A percentile compares a stretch with the other conserved stretches of the same genome.
Conservation (phyloP, 2,888 invertebrate genomes). For the Pyrrhia umbra region DNA sequence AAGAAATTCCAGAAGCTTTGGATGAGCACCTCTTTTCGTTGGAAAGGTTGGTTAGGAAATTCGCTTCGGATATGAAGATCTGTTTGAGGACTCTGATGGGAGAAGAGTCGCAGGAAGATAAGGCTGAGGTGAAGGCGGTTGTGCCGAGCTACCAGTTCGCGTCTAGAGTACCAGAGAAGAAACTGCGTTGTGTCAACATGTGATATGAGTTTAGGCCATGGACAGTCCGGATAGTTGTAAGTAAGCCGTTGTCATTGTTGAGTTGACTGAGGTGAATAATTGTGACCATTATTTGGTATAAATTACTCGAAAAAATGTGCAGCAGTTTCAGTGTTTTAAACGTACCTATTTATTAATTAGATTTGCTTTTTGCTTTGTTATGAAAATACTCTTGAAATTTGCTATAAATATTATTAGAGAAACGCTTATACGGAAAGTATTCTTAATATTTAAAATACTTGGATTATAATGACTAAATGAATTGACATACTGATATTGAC, state of each 20-base stretch:
- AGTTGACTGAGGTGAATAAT: constrained; percentile 52
- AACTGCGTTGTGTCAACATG: constrained; percentile 94
- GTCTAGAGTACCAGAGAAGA: constrained; percentile 93
- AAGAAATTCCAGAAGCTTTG: constrained; percentile 93
- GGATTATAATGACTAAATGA: constrained; percentile 13
- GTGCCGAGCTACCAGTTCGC: constrained; percentile 92
- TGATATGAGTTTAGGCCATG: constrained; percentile 76
- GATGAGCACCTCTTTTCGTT: constrained; percentile 95
- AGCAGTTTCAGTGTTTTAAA: constrained; percentile 15
- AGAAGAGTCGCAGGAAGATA: constrained; percentile 74
- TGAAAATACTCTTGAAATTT: constrained; percentile 32
- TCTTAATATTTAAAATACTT: constrained; percentile 1
- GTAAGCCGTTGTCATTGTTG: constrained; percentile 31
- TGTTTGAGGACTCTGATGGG: constrained; percentile 90
- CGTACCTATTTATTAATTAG: constrained; percentile 13
- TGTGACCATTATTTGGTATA: constrained; percentile 44
- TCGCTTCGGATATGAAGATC: constrained; percentile 88
- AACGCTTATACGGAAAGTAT: constrained; percentile 7
- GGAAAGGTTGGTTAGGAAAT: constrained; percentile 91
- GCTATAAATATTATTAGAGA: constrained; percentile 18
- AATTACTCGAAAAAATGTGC: constrained; percentile 9
- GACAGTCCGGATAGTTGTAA: constrained; percentile 46
- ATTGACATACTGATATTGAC: constrained; percentile 18
- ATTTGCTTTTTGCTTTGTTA: constrained; percentile 28
- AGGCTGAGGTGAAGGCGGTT: constrained; percentile 79